Conservation (phyloP, 2,113 vertebrate genomes). For the human region GRCh38 chr6:159744001-159744500, state of each 20-base stretch:
- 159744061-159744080: neutral
- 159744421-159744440: neutral
- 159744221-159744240: neutral
- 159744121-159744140: neutral
- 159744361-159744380: neutral
- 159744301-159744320: neutral
- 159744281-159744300: neutral
- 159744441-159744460: neutral
- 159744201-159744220: neutral
- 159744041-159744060: neutral
- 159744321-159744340: neutral
- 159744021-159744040: neutral
- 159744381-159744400: constrained; percentile 10
- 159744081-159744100: neutral
- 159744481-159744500: neutral
- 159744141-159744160: neutral
- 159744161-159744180: neutral
- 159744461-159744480: neutral
- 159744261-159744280: neutral
- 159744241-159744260: neutral
- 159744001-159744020: neutral
- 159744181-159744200: neutral
- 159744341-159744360: neutral
- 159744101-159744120: neutral
- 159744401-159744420: neutral